Base-by-base conservation (phyloP, 2,888 invertebrate genomes). In the Prenolepis imparis region DNA sequence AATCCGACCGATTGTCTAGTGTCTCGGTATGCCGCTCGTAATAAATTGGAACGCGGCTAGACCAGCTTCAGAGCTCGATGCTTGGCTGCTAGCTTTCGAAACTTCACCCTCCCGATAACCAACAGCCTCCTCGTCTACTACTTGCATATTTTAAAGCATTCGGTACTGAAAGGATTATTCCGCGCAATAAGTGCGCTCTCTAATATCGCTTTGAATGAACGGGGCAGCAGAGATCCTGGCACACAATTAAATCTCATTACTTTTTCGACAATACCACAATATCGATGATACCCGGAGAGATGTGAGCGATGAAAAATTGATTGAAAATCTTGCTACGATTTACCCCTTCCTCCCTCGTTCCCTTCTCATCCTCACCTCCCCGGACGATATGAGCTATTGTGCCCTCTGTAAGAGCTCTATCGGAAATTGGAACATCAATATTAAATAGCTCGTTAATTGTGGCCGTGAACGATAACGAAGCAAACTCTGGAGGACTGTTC, bases 381-480 rank as follows among this genome's bases (percentile, higher is more conserved):
- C 78, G 78, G 44, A 70, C 15, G 68, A 21, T 59, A 6, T 21
- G 12, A 39, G 57, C 21, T 44, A 59, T 80, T 68, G 68, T 57
- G 21, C 55, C 1, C n/a, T 39, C 39, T 55, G 55, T 24, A 57
- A 68, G 36, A 80, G 78, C 59, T 52, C 48, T 48, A 80, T 70
- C 70, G 70, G 78, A 68, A 70, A 80, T 80, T 68, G 78, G 41
- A 48, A 70, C 59, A 44, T 80, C 61, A 80, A 80, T 80, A 80
- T 80, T 80, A 80, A 70, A 70, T 48, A 70, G 44, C 24, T 80
- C 36, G 59, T 80, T 80, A 80, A 80, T 80, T 80, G 68, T 59
- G 59, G 32, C 41, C 32, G 21, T 59, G 68, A 18, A 59, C 57
- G 68, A 68, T 78, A 78, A 78, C 67, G 77, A 59, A 59, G 78